Evolutionary conservation across 2,888 invertebrate species (phyloP), one percentile per base, ranked within the genome.

Genomic region (Cheiracanthium punctorium): DNA sequence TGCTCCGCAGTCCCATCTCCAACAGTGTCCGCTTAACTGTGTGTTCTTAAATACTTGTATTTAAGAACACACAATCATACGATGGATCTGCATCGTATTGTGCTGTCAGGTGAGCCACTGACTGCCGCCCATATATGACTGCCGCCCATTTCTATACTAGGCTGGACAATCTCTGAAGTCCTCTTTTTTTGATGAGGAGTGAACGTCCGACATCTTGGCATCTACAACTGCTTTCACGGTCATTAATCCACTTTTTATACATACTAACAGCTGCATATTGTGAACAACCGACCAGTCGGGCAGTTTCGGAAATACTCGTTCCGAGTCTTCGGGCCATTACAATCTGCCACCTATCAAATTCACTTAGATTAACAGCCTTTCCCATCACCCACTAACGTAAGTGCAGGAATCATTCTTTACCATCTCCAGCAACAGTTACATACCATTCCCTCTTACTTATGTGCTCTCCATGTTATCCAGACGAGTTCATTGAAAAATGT

Each of bases 231-330:
- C 32, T 69, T 69, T 69, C 70, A 37, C 32, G 17, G 20, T 32
- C 70, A 32, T 70, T 70, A 8, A 32, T 70, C 70, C 70, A 70
- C 70, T 70, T 70, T 70, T 32, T 33, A 32, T 70, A 70, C 8
- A 37, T 70, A 32, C 70, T 32, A 32, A 70, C 70, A 32, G 32
- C 33, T 32, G 33, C 1, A 70, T 32, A 17, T 70, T 28, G 33
- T 20, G 70, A 70, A 70, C 70, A 70, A n/a, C 32, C 32, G 0
- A 70, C 4, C n/a, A 32, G 33, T n/a, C 20, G 33, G 0, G 24
- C 70, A 70, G 70, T 70, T 70, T 48, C 43, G 17, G 43, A 48
- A 17, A 48, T 14, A 48, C n/a, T 48, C n/a, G 17, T 48, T 48
- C 43, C 17, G 43, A 48, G 17, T 17, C 43, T 48, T 48, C 7